Evolutionary conservation across 2,888 invertebrate species (phyloP).

Genomic region (Dicroscelio sp.): DNA sequence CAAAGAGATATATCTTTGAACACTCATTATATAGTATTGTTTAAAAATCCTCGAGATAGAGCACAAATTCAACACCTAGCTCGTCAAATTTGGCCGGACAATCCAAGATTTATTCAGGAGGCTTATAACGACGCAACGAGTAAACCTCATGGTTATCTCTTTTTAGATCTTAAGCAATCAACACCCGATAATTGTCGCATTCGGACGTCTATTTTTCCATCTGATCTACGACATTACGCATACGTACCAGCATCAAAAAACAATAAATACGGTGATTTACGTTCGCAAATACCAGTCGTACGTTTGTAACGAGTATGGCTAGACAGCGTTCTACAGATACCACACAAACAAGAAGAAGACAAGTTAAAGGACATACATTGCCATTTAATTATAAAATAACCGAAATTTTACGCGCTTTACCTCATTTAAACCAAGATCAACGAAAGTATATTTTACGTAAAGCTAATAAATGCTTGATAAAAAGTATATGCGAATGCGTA

Average conservation of each 20-base stretch:
- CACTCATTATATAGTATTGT: slow-evolving; percentile 2
- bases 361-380: too few relatives aligned
- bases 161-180: slow-evolving; percentile 4
- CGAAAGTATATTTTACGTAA: too few relatives aligned
- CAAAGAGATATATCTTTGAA: neutral
- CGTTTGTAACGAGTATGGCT: too few relatives aligned
- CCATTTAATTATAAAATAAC: too few relatives aligned
- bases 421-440: too few relatives aligned
- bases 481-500: too few relatives aligned
- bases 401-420: too few relatives aligned
- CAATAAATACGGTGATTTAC: too few relatives aligned
- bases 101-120: slow-evolving; percentile 28
- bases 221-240: neutral
- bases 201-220: slow-evolving; percentile 4
- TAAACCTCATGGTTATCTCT: slow-evolving; percentile 22
- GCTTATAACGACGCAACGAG: slow-evolving; percentile 27
- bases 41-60: slow-evolving; percentile 33
- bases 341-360: too few relatives aligned
- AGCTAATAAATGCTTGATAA: too few relatives aligned
- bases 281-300: too few relatives aligned
- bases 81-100: neutral
- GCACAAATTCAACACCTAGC: slow-evolving; percentile 8
- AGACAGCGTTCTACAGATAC: too few relatives aligned
- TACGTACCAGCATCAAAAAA: neutral
- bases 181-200: slow-evolving; percentile 17